These are phyloP conservation scores for Drosophila cardini DNA, from an alignment of 1,140 invertebrate genomes.

Conservation along the genomic window DNA sequence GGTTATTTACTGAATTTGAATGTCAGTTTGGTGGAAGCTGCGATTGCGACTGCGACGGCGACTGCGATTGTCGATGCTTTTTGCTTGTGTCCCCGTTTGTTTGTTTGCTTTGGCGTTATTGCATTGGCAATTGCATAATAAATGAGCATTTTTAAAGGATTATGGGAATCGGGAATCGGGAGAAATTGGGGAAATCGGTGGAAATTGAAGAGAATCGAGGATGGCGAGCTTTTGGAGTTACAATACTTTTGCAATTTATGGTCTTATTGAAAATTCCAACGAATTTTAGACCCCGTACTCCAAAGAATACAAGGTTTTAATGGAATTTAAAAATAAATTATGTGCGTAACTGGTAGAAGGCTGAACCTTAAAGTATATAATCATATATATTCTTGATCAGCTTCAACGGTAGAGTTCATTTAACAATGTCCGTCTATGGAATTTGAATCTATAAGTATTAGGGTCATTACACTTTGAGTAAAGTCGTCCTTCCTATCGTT, in stretches of 20 bases:
- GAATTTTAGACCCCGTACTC: constrained; percentile 23
- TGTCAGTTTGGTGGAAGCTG: constrained; percentile 28
- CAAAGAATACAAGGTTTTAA: too few species aligned
- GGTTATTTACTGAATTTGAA: constrained; percentile 34
- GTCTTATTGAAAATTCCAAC: constrained; percentile 73
- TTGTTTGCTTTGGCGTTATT: constrained; percentile 28
- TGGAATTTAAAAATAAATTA: too few species aligned
- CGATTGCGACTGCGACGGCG: neutral
- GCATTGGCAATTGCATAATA: constrained; percentile 76
- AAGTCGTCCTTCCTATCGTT: too few species aligned
- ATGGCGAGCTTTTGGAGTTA: neutral
- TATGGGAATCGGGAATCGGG: constrained; percentile 11
- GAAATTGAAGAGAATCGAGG: neutral
- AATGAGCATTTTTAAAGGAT: constrained; percentile 66
- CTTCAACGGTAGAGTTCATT: too few species aligned
- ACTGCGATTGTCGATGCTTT: constrained; percentile 7
- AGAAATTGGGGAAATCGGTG: neutral
- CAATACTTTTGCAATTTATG: constrained; percentile 68
- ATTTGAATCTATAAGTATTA: too few species aligned
- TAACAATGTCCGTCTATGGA: too few species aligned
- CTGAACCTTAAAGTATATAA: too few species aligned
- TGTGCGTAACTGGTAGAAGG: too few species aligned
- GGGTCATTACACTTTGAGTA: too few species aligned
- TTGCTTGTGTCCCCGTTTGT: constrained; percentile 2
- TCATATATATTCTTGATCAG: too few species aligned